Conservation (phyloP, 2,888 invertebrate species). For the Caenorhabditis imperialis region DNA sequence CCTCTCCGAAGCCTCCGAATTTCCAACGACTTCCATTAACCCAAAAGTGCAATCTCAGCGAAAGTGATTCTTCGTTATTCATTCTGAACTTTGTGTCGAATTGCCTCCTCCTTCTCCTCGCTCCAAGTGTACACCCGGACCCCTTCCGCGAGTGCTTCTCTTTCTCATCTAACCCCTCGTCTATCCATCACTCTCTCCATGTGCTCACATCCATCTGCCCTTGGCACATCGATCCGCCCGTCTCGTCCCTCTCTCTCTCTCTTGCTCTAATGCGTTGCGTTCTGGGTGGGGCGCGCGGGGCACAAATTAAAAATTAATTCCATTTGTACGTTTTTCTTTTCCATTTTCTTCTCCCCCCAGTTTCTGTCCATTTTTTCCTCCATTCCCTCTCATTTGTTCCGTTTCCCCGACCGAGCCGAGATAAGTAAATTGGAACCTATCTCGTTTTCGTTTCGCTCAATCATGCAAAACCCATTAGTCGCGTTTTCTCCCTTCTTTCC, state of each 20-base stretch:
- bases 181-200: conserved; percentile 6
- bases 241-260: background rate
- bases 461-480: conserved; percentile 46
- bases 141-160: conserved; percentile 16
- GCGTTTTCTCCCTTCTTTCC: background rate
- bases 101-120: no score
- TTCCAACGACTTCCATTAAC: no score
- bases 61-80: no score
- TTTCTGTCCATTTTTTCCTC: background rate
- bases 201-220: conserved; percentile 21
- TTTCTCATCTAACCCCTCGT: conserved; percentile 8
- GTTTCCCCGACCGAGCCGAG: background rate
- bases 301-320: conserved; percentile 27
- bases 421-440: conserved; percentile 20
- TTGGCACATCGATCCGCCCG: conserved; percentile 14
- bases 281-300: no score
- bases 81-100: no score
- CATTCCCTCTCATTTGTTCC: conserved; percentile 1
- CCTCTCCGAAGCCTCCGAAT: no score
- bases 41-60: no score
- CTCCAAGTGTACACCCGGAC: no score
- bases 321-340: background rate
- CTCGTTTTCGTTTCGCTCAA: no score
- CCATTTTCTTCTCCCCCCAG: conserved; percentile 1
- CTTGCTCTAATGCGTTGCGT: background rate